Percentiles rank a stretch among this genome's conserved stretches.
Conservation (phyloP, 37 sponge, comb jelly and placozoan species). For the Axinella damicornis region DNA sequence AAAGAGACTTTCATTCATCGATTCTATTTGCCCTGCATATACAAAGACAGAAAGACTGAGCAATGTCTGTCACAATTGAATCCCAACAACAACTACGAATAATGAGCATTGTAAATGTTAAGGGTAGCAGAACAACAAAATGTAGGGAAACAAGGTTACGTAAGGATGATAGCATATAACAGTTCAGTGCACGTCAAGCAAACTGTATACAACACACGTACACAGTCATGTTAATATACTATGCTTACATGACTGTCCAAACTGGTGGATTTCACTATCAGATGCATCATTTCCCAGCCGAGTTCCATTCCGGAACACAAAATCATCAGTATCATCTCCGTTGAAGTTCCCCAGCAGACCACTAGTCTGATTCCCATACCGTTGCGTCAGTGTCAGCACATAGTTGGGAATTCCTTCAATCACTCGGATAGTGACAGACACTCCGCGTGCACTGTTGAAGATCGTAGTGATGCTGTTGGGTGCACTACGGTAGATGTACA, state of each 20-base stretch:
- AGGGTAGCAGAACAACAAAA: no score
- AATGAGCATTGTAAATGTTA: no score
- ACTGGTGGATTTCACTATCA: conserved; percentile 60
- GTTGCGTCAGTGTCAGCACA: conserved; percentile 23
- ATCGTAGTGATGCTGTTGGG: background rate
- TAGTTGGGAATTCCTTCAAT: background rate
- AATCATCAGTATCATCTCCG: conserved; percentile 64
- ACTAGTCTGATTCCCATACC: conserved; percentile 25
- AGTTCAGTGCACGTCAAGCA: no score
- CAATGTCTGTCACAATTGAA: no score
- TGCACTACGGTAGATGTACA: no score
- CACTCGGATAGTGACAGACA: background rate
- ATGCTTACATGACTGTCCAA: conserved; percentile 68
- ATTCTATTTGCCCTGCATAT: conserved; percentile 59
- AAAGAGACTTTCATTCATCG: conserved; percentile 38
- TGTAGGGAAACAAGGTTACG: no score
- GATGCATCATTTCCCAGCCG: conserved; percentile 30
- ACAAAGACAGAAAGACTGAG: no score
- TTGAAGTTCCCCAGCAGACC: conserved; percentile 80
- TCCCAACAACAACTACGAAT: no score
- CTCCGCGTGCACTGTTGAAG: background rate
- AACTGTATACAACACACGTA: no score
- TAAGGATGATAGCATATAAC: no score
- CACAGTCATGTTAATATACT: background rate
- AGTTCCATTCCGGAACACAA: conserved; percentile 63